phyloP scores from a whole-genome alignment of 2,797 vertebrate genomes.

The Scolopax bukidnonensis region DNA sequence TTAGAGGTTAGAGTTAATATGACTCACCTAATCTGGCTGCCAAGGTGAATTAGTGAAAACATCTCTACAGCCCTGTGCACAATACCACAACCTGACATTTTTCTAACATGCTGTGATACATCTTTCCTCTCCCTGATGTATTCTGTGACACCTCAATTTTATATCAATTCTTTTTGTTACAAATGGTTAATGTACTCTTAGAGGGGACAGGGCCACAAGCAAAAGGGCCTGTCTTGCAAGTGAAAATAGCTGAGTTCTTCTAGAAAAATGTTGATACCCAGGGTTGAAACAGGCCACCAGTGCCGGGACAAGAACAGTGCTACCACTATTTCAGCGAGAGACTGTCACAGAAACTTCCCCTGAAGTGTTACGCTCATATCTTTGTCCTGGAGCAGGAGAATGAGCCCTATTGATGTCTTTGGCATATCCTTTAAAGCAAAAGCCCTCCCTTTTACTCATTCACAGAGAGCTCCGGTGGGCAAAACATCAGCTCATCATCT shows the following conservation, averaged over 20 bases:
- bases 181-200: slow-evolving; percentile 22
- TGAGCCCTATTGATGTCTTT: not conserved
- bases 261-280: not conserved
- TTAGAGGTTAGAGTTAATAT: slow-evolving; percentile 55
- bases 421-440: not conserved
- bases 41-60: slow-evolving; percentile 67
- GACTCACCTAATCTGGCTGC: slow-evolving; percentile 52
- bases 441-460: not conserved
- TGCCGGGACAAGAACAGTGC: not conserved
- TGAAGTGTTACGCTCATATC: not conserved
- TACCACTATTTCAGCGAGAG: not conserved
- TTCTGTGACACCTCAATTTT: slow-evolving; percentile 26
- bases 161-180: slow-evolving; percentile 23
- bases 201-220: not conserved
- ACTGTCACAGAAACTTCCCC: not conserved
- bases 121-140: slow-evolving; percentile 32
- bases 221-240: not conserved
- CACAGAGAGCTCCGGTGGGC: not conserved
- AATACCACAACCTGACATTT: slow-evolving; percentile 57
- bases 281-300: not conserved
- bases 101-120: slow-evolving; percentile 22
- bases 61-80: slow-evolving; percentile 40
- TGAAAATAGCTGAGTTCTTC: not conserved
- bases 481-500: not conserved
- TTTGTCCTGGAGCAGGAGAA: not conserved